phyloP scores from a whole-genome alignment of 2,113 vertebrate genomes.

The Hiodon tergisus region DNA sequence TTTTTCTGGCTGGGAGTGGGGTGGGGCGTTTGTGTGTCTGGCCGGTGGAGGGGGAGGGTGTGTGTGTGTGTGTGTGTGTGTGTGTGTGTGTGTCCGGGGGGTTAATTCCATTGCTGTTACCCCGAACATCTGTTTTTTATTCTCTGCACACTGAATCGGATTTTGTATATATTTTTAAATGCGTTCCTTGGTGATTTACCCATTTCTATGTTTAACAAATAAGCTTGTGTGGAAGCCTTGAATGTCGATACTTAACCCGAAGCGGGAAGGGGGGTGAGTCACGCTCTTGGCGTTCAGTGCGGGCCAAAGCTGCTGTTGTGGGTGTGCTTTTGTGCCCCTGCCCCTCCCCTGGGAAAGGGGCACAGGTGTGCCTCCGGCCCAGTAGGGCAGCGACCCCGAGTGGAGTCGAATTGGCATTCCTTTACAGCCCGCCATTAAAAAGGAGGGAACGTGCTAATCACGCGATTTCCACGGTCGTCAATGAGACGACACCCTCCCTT shows the following conservation, averaged over 20 bases:
- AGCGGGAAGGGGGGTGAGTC: constrained; percentile 25
- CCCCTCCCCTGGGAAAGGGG: constrained; percentile 77
- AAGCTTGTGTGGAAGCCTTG: constrained; percentile 38
- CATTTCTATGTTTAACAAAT: not conserved
- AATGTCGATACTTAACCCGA: constrained; percentile 22
- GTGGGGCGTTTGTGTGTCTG: not conserved
- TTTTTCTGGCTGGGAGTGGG: not conserved
- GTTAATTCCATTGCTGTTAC: not conserved
- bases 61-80: not conserved
- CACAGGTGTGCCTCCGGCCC: constrained; percentile 81
- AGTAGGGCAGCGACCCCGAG: constrained; percentile 66
- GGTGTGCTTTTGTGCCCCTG: constrained; percentile 34
- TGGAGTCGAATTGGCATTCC: constrained; percentile 65
- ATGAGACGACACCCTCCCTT: constrained; percentile 47
- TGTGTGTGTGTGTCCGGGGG: not conserved
- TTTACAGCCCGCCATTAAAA: constrained; percentile 69
- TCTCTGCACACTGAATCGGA: not conserved
- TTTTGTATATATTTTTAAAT: not conserved
- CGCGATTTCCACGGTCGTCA: constrained; percentile 83
- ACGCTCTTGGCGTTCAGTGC: constrained; percentile 35
- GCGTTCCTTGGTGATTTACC: not conserved
- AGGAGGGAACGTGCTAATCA: constrained; percentile 74
- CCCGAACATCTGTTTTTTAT: not conserved
- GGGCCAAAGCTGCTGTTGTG: constrained; percentile 25
- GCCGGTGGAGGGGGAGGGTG: not conserved